A percentile compares a stretch with the other conserved stretches of the same genome.
These are phyloP conservation scores for Onthophagus taurus DNA, from an alignment of 1,140 invertebrate genomes.

Conservation along the genomic window DNA sequence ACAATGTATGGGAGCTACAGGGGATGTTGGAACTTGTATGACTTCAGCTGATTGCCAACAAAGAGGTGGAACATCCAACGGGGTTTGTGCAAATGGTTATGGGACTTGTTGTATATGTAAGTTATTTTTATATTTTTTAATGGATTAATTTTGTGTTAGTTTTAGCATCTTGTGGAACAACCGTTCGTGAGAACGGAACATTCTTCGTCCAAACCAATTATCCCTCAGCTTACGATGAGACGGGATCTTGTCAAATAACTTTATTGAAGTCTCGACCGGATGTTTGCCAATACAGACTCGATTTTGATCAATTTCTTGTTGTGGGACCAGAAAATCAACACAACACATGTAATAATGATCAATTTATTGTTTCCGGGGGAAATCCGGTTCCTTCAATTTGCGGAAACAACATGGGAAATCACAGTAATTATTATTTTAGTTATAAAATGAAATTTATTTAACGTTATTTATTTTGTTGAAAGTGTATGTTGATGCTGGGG, in stretches of 20 bases:
- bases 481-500: constrained; percentile 78
- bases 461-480: constrained; percentile 19
- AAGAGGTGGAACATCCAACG: constrained; percentile 57
- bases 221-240: constrained; percentile 62
- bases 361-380: constrained; percentile 74
- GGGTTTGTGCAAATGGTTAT: constrained; percentile 66
- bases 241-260: constrained; percentile 73
- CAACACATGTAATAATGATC: constrained; percentile 73
- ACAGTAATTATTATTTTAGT: constrained; percentile 54
- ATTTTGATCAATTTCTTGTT: constrained; percentile 67
- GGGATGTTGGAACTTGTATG: constrained; percentile 70
- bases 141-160: constrained; percentile 41
- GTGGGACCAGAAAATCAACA: constrained; percentile 62
- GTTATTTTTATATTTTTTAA: constrained; percentile 28
- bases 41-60: constrained; percentile 54
- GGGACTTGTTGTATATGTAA: constrained; percentile 67
- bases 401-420: constrained; percentile 70
- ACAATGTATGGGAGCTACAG: constrained; percentile 54
- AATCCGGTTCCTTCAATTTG: constrained; percentile 72
- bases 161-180: constrained; percentile 63
- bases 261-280: constrained; percentile 63
- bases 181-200: constrained; percentile 66
- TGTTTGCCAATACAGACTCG: constrained; percentile 74
- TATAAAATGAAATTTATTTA: constrained; percentile 2
- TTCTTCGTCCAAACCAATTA: constrained; percentile 76